Percentiles rank a stretch among this genome's conserved stretches.
phyloP scores from a whole-genome alignment of 2,113 vertebrate species.

The Spilogale gracilis region DNA sequence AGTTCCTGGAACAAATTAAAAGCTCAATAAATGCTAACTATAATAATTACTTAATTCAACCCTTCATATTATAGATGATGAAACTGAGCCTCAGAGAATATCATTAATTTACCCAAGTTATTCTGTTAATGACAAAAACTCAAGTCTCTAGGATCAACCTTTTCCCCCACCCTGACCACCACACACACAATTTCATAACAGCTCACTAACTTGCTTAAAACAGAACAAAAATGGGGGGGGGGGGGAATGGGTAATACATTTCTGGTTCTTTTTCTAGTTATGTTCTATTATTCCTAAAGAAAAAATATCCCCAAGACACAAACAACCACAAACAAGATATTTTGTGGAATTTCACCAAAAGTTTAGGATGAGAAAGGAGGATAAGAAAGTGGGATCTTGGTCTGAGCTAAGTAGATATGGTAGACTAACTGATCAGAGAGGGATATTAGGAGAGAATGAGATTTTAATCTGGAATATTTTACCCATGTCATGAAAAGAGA shows the following conservation, averaged over 20 bases:
- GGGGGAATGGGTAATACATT: not conserved
- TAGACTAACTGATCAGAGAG: not conserved
- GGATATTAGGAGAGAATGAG: not conserved
- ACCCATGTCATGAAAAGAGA: not conserved
- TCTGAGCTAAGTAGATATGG: not conserved
- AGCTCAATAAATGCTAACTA: slow-evolving; percentile 35
- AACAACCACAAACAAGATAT: not conserved
- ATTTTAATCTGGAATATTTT: not conserved
- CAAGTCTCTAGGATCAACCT: not conserved
- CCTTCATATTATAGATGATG: not conserved
- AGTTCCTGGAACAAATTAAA: slow-evolving; percentile 34
- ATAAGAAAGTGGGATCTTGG: not conserved
- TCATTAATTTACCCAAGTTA: slow-evolving; percentile 10
- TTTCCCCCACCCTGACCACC: not conserved
- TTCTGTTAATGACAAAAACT: not conserved
- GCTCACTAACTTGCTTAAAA: slow-evolving; percentile 21
- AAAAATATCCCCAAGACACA: not conserved
- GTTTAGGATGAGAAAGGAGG: not conserved
- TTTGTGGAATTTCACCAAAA: slow-evolving; percentile 30
- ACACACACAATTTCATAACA: not conserved
- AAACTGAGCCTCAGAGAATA: not conserved
- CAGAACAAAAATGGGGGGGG: not conserved
- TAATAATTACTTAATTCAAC: not conserved
- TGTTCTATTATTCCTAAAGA: not conserved
- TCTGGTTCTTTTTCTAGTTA: slow-evolving; percentile 8